Percentiles rank a stretch among this genome's conserved stretches.
Conservation (phyloP, 1,140 invertebrate species). For the Radopholus similis region DNA sequence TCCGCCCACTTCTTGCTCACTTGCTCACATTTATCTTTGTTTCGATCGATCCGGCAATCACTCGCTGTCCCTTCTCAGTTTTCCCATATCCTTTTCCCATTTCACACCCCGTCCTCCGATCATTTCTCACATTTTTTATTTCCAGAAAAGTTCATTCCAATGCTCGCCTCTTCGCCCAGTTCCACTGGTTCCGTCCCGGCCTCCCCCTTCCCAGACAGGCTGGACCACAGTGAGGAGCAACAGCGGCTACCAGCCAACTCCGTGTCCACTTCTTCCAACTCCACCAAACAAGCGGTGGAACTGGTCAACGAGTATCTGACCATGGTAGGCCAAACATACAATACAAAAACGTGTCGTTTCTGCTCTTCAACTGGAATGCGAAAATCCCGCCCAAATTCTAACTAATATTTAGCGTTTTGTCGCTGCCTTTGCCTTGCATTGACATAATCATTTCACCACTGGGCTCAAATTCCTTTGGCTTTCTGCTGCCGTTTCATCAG, state of each 20-base stretch:
- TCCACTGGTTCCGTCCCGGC: too few relatives aligned
- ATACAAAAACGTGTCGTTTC: background rate
- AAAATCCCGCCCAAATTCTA: background rate
- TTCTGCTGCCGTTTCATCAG: too few relatives aligned
- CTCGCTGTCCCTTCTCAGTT: too few relatives aligned
- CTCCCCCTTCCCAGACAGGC: background rate
- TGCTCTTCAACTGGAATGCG: background rate
- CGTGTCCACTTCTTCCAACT: slow-evolving; percentile 28
- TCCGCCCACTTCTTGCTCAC: too few relatives aligned
- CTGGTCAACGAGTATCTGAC: slow-evolving; percentile 52
- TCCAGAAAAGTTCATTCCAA: slow-evolving; percentile 2
- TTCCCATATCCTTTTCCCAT: too few relatives aligned
- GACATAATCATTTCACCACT: background rate
- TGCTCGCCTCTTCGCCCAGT: too few relatives aligned
- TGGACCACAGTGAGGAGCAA: too few relatives aligned
- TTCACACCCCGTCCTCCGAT: too few relatives aligned
- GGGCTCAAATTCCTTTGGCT: background rate
- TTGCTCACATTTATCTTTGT: too few relatives aligned
- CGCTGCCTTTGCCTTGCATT: background rate
- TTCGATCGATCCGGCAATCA: too few relatives aligned
- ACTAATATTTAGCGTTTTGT: background rate
- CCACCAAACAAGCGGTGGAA: slow-evolving; percentile 44
- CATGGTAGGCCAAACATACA: slow-evolving; percentile 32
- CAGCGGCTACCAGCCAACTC: too few relatives aligned
- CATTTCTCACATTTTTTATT: too few relatives aligned